phyloP scores from a whole-genome alignment of 1,140 invertebrate species.

The Mizuhopecten yessoensis region DNA sequence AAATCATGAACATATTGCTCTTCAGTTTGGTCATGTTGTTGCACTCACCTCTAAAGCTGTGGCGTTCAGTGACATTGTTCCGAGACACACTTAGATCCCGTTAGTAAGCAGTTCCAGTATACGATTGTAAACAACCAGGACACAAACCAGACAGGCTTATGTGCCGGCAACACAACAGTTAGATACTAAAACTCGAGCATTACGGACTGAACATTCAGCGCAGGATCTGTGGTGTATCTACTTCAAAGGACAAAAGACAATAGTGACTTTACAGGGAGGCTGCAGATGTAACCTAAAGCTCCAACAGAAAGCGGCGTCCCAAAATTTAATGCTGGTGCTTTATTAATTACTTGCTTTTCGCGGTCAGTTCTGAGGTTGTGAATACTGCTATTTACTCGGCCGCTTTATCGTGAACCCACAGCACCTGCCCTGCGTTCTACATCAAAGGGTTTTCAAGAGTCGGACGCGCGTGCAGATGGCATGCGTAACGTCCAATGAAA shows the following conservation, averaged over 20 bases:
- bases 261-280: not conserved
- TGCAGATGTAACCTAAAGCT: conserved; percentile 24
- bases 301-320: not conserved
- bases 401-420: conserved; percentile 2
- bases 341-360: conserved; percentile 35
- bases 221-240: not conserved
- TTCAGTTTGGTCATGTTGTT: too few species aligned
- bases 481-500: conserved; percentile 38
- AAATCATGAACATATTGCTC: too few species aligned
- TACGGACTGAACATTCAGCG: not conserved
- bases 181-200: not conserved
- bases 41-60: conserved; percentile 23
- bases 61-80: not conserved
- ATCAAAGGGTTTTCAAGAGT: conserved; percentile 36
- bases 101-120: not conserved
- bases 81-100: not conserved
- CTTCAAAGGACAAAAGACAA: not conserved
- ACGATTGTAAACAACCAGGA: not conserved
- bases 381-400: conserved; percentile 17
- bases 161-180: not conserved
- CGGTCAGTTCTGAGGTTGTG: not conserved
- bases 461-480: conserved; percentile 35
- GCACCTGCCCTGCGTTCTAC: conserved; percentile 13
- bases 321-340: not conserved
- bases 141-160: not conserved